Percentiles rank a stretch among this genome's conserved stretches.
These are phyloP conservation scores for Epizoanthus rinbou DNA, from an alignment of 92 coral and sea anemone genomes.

Conservation along the genomic window DNA sequence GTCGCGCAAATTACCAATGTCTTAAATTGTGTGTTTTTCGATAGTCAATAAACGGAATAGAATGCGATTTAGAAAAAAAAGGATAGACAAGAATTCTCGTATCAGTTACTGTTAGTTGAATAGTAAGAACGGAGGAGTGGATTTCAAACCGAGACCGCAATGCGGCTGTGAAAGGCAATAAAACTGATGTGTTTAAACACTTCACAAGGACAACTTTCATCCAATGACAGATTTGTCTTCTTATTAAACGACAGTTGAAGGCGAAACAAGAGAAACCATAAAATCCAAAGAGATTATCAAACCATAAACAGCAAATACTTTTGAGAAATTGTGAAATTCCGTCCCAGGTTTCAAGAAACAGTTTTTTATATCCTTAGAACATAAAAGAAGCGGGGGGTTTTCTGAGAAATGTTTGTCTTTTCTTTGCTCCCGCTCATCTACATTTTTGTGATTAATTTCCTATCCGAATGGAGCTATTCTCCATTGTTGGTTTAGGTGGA, in stretches of 20 bases:
- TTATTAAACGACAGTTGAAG: constrained; percentile 6
- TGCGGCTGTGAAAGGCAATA: constrained; percentile 23
- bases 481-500: background rate
- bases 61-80: background rate
- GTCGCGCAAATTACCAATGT: background rate
- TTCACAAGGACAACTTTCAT: constrained; percentile 19
- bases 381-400: no score
- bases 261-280: background rate
- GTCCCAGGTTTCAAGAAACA: no score
- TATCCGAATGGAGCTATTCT: constrained; percentile 11
- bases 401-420: background rate
- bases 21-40: background rate
- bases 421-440: background rate
- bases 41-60: background rate
- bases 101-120: background rate
- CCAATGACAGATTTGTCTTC: constrained; percentile 27
- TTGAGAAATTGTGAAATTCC: no score
- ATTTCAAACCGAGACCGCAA: constrained; percentile 16
- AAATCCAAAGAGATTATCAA: background rate
- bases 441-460: constrained; percentile 30
- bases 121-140: background rate
- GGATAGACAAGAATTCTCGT: background rate
- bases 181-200: constrained; percentile 44
- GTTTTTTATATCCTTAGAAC: no score
- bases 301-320: background rate